These are phyloP conservation scores for Scalopus aquaticus DNA, from an alignment of 2,113 vertebrate species.

Conservation along the genomic window DNA sequence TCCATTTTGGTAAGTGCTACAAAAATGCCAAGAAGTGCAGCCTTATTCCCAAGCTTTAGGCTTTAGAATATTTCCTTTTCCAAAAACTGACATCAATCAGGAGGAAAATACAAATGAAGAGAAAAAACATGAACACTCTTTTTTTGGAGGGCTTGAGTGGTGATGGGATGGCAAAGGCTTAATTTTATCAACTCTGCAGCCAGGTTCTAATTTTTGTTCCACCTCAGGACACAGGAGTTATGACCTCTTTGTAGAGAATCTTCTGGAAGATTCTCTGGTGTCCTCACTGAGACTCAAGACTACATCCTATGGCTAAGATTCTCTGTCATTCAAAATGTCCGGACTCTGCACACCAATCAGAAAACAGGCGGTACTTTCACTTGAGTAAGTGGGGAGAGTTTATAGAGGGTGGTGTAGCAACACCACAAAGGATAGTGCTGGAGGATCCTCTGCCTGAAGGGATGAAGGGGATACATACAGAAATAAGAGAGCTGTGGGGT, in stretches of 20 bases:
- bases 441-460: background rate
- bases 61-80: background rate
- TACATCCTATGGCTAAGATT: background rate
- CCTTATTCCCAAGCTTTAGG: background rate
- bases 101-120: conserved; percentile 42
- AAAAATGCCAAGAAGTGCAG: conserved; percentile 33
- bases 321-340: background rate
- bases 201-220: background rate
- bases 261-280: background rate
- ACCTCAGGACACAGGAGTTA: background rate
- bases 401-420: background rate
- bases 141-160: background rate
- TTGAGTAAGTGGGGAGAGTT: background rate
- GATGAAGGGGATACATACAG: background rate
- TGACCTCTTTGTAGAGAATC: background rate
- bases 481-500: background rate
- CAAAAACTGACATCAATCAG: conserved; percentile 4
- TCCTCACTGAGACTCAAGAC: background rate
- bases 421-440: too few relatives aligned
- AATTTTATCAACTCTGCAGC: background rate
- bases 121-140: background rate
- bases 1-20: conserved; percentile 60
- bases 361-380: background rate
- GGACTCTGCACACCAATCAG: background rate
- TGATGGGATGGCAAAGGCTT: background rate